Evolutionary conservation across 2,888 invertebrate species (phyloP).

Genomic region (Aricia artaxerxes): DNA sequence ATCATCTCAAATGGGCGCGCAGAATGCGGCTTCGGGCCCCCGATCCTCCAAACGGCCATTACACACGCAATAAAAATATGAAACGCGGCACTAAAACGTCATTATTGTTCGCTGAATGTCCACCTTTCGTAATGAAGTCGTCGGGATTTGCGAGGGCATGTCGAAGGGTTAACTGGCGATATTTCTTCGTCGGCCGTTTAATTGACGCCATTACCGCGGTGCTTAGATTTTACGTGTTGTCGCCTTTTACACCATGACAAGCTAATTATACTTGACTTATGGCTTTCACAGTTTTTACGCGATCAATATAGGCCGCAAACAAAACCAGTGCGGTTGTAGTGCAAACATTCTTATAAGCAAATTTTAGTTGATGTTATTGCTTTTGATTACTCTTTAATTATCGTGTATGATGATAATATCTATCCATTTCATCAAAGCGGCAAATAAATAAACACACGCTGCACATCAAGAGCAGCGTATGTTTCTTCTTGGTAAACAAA

Average conservation of each 20-base stretch:
- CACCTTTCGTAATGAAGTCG: slow-evolving; percentile 75
- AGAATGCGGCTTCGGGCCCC: slow-evolving; percentile 58
- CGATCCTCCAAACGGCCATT: slow-evolving; percentile 71
- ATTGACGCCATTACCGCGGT: slow-evolving; percentile 38
- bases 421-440: no score
- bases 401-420: no score
- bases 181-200: slow-evolving; percentile 46
- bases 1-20: slow-evolving; percentile 67
- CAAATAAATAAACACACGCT: no score
- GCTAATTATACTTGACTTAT: slow-evolving; percentile 57
- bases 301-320: slow-evolving; percentile 35
- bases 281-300: slow-evolving; percentile 42
- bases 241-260: slow-evolving; percentile 45
- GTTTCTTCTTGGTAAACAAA: no score
- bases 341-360: not conserved
- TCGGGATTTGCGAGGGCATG: slow-evolving; percentile 58
- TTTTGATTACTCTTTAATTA: not conserved
- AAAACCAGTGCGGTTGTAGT: not conserved
- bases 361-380: not conserved
- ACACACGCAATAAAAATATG: slow-evolving; percentile 77
- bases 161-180: slow-evolving; percentile 51
- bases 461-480: no score
- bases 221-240: slow-evolving; percentile 27
- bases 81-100: slow-evolving; percentile 72
- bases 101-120: slow-evolving; percentile 72